Evolutionary conservation across 1,140 invertebrate species (phyloP).

Genomic region (Hesperophylax magnus): DNA sequence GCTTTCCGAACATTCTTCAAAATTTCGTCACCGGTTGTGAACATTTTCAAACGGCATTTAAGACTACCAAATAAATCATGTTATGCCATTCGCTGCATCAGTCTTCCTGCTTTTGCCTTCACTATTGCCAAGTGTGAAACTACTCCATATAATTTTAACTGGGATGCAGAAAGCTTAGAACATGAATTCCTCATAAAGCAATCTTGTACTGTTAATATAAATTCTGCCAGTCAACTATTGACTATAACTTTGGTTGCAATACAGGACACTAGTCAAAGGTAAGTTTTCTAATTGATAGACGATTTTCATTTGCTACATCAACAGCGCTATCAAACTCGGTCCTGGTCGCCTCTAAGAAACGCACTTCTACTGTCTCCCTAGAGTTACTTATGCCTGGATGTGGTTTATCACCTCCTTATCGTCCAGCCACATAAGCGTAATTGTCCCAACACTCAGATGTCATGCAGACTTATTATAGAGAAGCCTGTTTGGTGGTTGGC

Average conservation of each 20-base stretch:
- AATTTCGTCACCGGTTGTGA: background rate
- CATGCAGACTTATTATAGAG: too few species aligned
- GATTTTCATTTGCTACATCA: background rate
- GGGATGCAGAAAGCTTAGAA: slow-evolving; percentile 44
- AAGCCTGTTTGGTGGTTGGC: too few species aligned
- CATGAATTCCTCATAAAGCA: slow-evolving; percentile 69
- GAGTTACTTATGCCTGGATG: too few species aligned
- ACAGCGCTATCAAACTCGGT: background rate
- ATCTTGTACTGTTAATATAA: slow-evolving; percentile 68
- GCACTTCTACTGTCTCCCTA: too few species aligned
- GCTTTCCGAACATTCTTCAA: slow-evolving; percentile 17
- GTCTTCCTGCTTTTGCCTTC: slow-evolving; percentile 34
- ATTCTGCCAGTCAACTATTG: slow-evolving; percentile 67
- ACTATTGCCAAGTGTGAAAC: slow-evolving; percentile 35
- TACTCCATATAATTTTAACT: slow-evolving; percentile 45
- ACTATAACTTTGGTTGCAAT: slow-evolving; percentile 68
- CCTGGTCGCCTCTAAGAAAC: too few species aligned
- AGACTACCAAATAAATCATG: background rate
- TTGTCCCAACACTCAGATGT: too few species aligned
- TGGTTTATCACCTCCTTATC: too few species aligned
- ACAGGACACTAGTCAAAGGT: slow-evolving; percentile 69
- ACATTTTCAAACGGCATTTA: background rate
- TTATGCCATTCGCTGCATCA: background rate
- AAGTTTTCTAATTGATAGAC: slow-evolving; percentile 8
- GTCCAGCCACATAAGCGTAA: too few species aligned